A percentile compares a stretch with the other conserved stretches of the same genome.
phyloP scores from a whole-genome alignment of 2,888 invertebrate species.

The Heliconius aoede region DNA sequence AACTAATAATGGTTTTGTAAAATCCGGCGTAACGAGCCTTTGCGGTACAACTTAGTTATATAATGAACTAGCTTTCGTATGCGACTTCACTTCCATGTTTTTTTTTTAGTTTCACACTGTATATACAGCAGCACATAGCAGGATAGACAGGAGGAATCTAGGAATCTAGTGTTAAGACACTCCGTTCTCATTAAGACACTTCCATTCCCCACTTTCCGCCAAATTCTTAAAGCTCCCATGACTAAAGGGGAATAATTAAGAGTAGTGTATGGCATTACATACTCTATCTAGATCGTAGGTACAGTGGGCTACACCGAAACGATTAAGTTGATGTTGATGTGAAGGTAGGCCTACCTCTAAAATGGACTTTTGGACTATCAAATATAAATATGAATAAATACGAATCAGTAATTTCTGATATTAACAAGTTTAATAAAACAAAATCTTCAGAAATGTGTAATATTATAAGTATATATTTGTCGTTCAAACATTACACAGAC shows the following conservation, averaged over 20 bases:
- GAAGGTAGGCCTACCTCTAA: background rate
- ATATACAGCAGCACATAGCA: too few relatives aligned
- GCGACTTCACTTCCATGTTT: background rate
- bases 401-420: background rate
- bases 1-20: constrained; percentile 29
- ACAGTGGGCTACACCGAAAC: background rate
- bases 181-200: too few relatives aligned
- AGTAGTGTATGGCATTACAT: too few relatives aligned
- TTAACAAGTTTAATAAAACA: background rate
- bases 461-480: constrained; percentile 9
- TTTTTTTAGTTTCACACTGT: too few relatives aligned
- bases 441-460: background rate
- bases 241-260: too few relatives aligned
- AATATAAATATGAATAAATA: background rate
- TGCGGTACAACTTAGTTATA: constrained; percentile 33
- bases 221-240: too few relatives aligned
- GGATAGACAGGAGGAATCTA: too few relatives aligned
- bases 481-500: constrained; percentile 34
- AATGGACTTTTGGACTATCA: background rate
- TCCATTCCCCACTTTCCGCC: too few relatives aligned
- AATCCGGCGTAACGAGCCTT: constrained; percentile 35
- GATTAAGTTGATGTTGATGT: background rate
- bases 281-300: too few relatives aligned
- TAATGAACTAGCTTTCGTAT: background rate
- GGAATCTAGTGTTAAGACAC: too few relatives aligned